These are phyloP conservation scores for Lordiphosa clarofinis DNA, from an alignment of 1,140 invertebrate species.

Conservation along the genomic window DNA sequence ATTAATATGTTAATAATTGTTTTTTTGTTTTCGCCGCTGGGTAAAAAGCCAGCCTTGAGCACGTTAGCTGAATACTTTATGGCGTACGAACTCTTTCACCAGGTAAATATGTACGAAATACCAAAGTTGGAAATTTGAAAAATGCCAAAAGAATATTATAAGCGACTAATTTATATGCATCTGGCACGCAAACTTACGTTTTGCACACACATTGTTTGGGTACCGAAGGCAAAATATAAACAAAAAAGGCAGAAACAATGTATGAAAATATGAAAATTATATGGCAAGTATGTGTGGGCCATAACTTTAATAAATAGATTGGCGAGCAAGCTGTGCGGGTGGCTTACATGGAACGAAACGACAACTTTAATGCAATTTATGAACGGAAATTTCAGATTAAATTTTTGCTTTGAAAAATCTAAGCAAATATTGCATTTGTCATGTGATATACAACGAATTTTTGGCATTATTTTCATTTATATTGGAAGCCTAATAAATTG, in stretches of 20 bases:
- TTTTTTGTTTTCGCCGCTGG: slow-evolving; percentile 39
- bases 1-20: slow-evolving; percentile 79
- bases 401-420: too few relatives aligned
- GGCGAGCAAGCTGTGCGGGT: background rate
- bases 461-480: too few relatives aligned
- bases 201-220: slow-evolving; percentile 71
- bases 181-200: slow-evolving; percentile 75
- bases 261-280: slow-evolving; percentile 77
- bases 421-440: too few relatives aligned
- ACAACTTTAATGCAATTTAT: too few relatives aligned
- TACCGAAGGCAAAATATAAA: background rate
- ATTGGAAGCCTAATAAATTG: slow-evolving; percentile 3
- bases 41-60: slow-evolving; percentile 46
- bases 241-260: slow-evolving; percentile 57
- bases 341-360: too few relatives aligned
- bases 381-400: too few relatives aligned
- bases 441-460: too few relatives aligned
- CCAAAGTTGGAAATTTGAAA: slow-evolving; percentile 64
- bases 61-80: slow-evolving; percentile 70
- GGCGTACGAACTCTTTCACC: slow-evolving; percentile 75
- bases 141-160: slow-evolving; percentile 78
- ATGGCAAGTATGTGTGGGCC: slow-evolving; percentile 70
- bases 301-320: slow-evolving; percentile 68
- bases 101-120: slow-evolving; percentile 13
- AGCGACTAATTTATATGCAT: slow-evolving; percentile 75